Base-by-base conservation (phyloP, 2,888 invertebrate genomes). In the Chrysolina americana region DNA sequence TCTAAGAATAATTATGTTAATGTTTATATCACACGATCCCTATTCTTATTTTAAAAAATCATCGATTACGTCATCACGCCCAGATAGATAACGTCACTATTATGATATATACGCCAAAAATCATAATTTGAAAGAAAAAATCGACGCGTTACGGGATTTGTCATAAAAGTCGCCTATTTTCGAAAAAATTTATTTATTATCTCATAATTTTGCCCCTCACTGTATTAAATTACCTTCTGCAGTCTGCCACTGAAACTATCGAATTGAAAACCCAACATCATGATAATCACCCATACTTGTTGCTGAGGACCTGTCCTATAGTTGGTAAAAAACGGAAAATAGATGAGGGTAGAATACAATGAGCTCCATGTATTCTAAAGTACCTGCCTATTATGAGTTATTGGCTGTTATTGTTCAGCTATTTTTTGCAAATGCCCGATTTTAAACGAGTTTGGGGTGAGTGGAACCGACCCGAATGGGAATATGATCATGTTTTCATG, bases 271-370 rank as follows among this genome's bases (percentile, higher is more conserved):
- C 28, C 36, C 41, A 69, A 65, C 50, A 71, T 56, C 78, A 74
- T 76, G 78, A 79, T 78, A 80, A 81, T 81, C 79, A 76, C 77
- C 76, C 79, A 81, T 81, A 81, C 81, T 83, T 83, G 82, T 82
- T 81, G 80, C 78, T 65, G 50, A 65, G 76, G 81, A 83, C 82
- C 82, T 83, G 83, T 82, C 81, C 79, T 62, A 62, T 68, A 65
- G 74, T 77, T 74, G 66, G 62, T 74, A 84, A 83, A 83, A 83
- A 84, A 83, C 81, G 82, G 82, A 79, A 83, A 83, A 83, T 73
- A 79, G 75, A 15, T 73, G 80, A 81, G 83, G 81, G 82, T 81
- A 81, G 79, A 74, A 73, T 75, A 74, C 71, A 80, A 78, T 81
- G 82, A 80, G 77, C 78, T 78, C 77, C 76, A 19, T 70, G 68